Evolutionary conservation across 1,140 invertebrate genomes (phyloP).

Genomic region (Drosophila persimilis): DNA sequence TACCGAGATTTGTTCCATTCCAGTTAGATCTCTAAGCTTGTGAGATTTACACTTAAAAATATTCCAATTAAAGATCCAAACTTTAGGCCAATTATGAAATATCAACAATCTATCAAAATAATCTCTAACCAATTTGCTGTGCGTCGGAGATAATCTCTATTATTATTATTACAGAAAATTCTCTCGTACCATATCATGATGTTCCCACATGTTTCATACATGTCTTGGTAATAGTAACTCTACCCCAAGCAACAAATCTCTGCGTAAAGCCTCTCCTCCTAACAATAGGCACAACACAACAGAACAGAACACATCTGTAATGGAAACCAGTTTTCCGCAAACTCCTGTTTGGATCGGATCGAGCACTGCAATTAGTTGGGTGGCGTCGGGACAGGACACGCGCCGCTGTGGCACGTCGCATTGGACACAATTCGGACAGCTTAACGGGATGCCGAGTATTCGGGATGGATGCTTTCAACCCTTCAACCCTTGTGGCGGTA

Average conservation of each 20-base stretch:
- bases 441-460: slow-evolving; percentile 37
- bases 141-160: too few relatives aligned
- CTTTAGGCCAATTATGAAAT: too few relatives aligned
- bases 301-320: slow-evolving; percentile 5
- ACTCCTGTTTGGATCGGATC: slow-evolving; percentile 21
- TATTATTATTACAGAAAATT: too few relatives aligned
- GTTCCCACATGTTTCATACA: neutral
- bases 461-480: slow-evolving; percentile 16
- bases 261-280: slow-evolving; percentile 6
- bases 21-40: too few relatives aligned
- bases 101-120: too few relatives aligned
- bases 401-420: slow-evolving; percentile 65
- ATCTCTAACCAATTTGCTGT: too few relatives aligned
- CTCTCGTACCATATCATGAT: too few relatives aligned
- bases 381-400: slow-evolving; percentile 33
- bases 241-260: slow-evolving; percentile 1
- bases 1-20: too few relatives aligned
- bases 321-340: slow-evolving; percentile 40
- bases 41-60: too few relatives aligned
- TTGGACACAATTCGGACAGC: slow-evolving; percentile 63
- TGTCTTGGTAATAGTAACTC: neutral
- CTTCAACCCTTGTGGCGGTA: slow-evolving; percentile 49
- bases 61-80: too few relatives aligned
- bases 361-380: slow-evolving; percentile 72
- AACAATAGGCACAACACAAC: slow-evolving; percentile 1